Evolutionary conservation across 2,888 invertebrate genomes (phyloP).

Genomic region (Periphyllus acericola): DNA sequence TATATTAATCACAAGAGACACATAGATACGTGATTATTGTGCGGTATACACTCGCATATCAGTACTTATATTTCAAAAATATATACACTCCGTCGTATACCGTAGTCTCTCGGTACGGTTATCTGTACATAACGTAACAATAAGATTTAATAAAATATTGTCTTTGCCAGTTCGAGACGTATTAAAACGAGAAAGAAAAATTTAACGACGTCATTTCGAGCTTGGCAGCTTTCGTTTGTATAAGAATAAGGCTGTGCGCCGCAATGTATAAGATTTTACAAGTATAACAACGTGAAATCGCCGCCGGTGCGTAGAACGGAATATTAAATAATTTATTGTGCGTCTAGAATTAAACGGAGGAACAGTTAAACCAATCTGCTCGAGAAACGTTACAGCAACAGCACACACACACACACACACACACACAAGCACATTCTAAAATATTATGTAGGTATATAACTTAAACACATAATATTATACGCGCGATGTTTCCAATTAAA

Average conservation of each 20-base stretch:
- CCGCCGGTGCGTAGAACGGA: slow-evolving; percentile 42
- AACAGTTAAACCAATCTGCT: slow-evolving; percentile 27
- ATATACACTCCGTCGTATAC: too few relatives aligned
- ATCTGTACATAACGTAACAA: not conserved
- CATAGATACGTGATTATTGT: not conserved
- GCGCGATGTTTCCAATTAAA: slow-evolving; percentile 23
- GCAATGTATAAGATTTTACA: not conserved
- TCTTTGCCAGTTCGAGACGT: not conserved
- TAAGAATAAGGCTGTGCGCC: not conserved
- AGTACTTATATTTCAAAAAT: too few relatives aligned
- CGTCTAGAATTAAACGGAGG: not conserved
- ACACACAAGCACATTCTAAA: too few relatives aligned
- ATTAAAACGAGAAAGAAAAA: not conserved
- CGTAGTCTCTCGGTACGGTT: too few relatives aligned
- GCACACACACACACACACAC: not conserved
- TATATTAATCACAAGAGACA: too few relatives aligned
- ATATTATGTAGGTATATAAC: too few relatives aligned
- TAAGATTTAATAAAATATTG: not conserved
- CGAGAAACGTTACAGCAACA: not conserved
- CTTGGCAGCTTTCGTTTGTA: not conserved
- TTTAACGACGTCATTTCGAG: not conserved
- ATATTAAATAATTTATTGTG: slow-evolving; percentile 29
- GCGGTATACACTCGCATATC: not conserved
- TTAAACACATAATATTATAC: not conserved
- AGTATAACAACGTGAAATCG: not conserved